Evolutionary conservation across 2,113 vertebrate genomes (phyloP).

Genomic region (Motacilla tschutschensis): DNA sequence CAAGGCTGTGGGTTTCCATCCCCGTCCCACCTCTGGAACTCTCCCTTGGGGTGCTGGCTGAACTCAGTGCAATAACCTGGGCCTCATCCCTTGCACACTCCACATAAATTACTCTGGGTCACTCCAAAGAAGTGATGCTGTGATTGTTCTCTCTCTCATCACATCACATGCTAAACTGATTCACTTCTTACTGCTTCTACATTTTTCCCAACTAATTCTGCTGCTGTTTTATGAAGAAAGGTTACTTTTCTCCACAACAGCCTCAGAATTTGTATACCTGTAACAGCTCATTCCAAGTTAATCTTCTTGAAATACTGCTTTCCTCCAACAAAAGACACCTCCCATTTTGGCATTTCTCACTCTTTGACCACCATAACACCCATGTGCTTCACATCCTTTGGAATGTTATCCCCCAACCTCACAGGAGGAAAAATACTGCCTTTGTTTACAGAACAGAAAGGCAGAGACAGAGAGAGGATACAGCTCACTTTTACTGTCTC

Average conservation of each 20-base stretch:
- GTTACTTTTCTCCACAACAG: neutral
- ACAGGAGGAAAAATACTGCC: neutral
- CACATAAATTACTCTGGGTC: neutral
- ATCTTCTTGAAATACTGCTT: neutral
- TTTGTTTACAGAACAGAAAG: neutral
- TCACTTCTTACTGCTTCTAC: neutral
- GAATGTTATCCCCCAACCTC: neutral
- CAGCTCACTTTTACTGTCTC: neutral
- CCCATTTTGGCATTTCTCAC: neutral
- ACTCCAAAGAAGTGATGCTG: neutral
- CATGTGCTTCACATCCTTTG: neutral
- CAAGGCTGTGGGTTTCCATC: neutral
- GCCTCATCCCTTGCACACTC: neutral
- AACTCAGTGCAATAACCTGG: neutral
- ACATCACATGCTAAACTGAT: neutral
- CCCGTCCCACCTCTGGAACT: neutral
- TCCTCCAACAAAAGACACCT: neutral
- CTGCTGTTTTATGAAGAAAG: neutral
- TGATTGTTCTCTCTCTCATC: neutral
- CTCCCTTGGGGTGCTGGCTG: neutral
- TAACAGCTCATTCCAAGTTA: neutral
- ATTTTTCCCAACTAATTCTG: neutral
- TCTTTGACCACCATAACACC: neutral
- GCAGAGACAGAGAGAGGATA: neutral
- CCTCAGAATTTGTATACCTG: neutral